Evolutionary conservation across 2,888 invertebrate genomes (phyloP), one percentile per base, ranked within the genome.

Genomic region (Eumacrocentrus americanus): DNA sequence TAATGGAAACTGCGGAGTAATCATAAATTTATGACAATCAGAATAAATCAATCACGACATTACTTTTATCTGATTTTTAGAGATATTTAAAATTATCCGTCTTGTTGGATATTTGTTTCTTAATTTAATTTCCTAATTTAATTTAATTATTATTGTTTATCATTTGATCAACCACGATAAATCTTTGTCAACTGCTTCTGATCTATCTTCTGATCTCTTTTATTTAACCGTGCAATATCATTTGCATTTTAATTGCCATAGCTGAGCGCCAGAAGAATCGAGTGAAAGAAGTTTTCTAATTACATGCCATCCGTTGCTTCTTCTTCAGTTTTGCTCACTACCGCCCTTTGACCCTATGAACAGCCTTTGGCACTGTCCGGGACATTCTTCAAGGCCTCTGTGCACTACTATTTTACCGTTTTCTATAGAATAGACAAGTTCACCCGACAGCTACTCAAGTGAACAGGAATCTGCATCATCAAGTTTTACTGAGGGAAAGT

Each of bases 201-300:
- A 18, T 22, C 7, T 44, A 44, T 20, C 22, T 20, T 51, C 18
- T 11, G 2, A 7, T n/a, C 18, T 12, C n/a, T 37, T 37, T 29
- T 6, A 35, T 51, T 37, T 6, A 44, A 16, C 11, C 11, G 51
- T 9, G 18, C 37, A 9, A 9, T 20, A 20, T 18, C 18, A 51
- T 51, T 51, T 37, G 34, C 51, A 46, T 58, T 44, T 58, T 58
- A 44, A 58, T 52, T 58, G 22, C 46, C 23, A 14, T 23, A 20
- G 20, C n/a, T 22, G 22, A 20, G n/a, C 4, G 22, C 22, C n/a
- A 11, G 12, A 6, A 18, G 18, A 14, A 6, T 20, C 7, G n/a
- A 18, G 22, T 44, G 44, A 34, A 40, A 52, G 29, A 44, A 52
- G 38, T 47, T 56, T 35, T 35, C 42, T 42, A 42, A 58, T 42